Evolutionary conservation across 1,140 invertebrate genomes (phyloP), one percentile per base, ranked within the genome.

Genomic region (Plodia interpunctella): DNA sequence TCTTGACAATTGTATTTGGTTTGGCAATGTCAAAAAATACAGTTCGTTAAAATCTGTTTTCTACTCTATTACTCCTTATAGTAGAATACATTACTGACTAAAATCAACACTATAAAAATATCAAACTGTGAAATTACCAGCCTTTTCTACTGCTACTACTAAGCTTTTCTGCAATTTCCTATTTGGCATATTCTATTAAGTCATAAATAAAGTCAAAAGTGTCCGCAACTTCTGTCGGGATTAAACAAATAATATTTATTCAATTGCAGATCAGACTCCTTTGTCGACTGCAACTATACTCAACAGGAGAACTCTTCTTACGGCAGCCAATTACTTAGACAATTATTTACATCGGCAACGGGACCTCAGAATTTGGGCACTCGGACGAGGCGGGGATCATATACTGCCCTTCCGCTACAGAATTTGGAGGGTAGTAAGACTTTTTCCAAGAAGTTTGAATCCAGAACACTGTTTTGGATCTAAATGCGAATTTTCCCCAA

Each of bases 391-490:
- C 5, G 78, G 80, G 0, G 0, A 11, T 0, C 38, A 70, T 20
- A 66, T 58, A 4, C 76, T 74, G 0, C 80, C 80, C 0, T 83
- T 71, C 55, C 72, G 82, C 17, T 85, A 83, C 38, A 65, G 82
- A 18, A 76, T 81, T 0, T 79, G 71, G 72, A 52, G 74, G 15
- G 57, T 77, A 4, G 64, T 70, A 59, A 65, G 80, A 15, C 0
- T 85, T 0, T 67, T 80, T 10, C 77, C 80, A 0, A 63, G 61
- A 15, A 83, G 80, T 50, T 17, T 52, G 9, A 83, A 80, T 21
- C 76, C 74, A 0, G 78, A 86, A 65, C 79, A 83, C 59, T 60
- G 62, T 17, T 73, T 80, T n/a, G 83, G 79, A 0, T 61, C 71
- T 0, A 38, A 67, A 28, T 76, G 76, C 0, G 11, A 6, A 0